Percentiles rank a stretch among this genome's conserved stretches.
These are phyloP conservation scores for Antedon mediterranea DNA, from an alignment of 53 echinoderm and acorn worm species.

Conservation along the genomic window DNA sequence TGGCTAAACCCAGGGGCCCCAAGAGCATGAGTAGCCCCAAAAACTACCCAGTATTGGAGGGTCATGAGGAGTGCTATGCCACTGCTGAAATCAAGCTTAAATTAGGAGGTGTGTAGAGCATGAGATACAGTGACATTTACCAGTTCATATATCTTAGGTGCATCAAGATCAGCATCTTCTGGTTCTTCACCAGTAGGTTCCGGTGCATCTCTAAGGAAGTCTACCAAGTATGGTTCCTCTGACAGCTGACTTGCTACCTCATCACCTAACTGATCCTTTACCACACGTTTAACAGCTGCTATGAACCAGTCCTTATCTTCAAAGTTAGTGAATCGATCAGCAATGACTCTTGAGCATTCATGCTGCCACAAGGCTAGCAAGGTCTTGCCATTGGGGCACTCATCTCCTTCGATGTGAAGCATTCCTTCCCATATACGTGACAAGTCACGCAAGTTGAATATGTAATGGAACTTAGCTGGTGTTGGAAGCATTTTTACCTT, in stretches of 20 bases:
- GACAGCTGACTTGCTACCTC: conserved; percentile 24
- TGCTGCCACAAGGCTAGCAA: conserved; percentile 80
- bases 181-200: conserved; percentile 96
- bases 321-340: conserved; percentile 82
- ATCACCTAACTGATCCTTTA: conserved; percentile 42
- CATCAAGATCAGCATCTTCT: conserved; percentile 86
- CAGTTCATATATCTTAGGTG: conserved; percentile 87
- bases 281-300: conserved; percentile 26
- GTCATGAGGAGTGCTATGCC: too few species aligned
- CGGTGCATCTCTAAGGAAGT: conserved; percentile 86
- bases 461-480: conserved; percentile 98
- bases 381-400: conserved; percentile 51
- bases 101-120: too few species aligned
- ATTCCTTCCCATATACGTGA: conserved; percentile 99
- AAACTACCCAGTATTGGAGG: too few species aligned
- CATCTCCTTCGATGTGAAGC: conserved; percentile 67
- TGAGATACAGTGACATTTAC: too few species aligned
- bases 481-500: conserved; percentile 96
- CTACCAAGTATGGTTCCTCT: conserved; percentile 93
- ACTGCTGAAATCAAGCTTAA: too few species aligned
- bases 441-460: conserved; percentile 91
- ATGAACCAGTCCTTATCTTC: conserved; percentile 92
- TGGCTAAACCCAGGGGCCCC: too few species aligned
- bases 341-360: conserved; percentile 93
- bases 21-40: not conserved